These are phyloP conservation scores for Melanerpes aurifrons DNA, from an alignment of 2,113 vertebrate species.

Conservation along the genomic window DNA sequence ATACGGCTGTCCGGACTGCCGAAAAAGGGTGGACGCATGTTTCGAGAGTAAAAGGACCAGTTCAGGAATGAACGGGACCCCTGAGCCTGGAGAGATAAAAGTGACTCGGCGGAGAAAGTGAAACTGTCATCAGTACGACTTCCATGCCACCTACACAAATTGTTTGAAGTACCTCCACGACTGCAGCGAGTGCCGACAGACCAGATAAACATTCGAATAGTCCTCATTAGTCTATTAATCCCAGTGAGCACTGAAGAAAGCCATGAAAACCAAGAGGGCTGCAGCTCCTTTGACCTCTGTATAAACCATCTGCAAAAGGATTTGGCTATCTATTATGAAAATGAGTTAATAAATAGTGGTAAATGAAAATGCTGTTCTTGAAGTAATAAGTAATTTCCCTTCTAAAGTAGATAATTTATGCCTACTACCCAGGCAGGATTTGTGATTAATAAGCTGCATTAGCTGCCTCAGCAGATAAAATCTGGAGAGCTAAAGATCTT, in stretches of 20 bases:
- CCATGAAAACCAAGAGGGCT: background rate
- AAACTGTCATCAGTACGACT: no score
- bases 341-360: background rate
- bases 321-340: background rate
- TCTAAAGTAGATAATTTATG: conserved; percentile 15
- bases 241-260: background rate
- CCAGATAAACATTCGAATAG: no score
- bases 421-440: background rate
- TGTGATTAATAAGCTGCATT: conserved; percentile 35
- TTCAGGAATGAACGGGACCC: no score
- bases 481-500: conserved; percentile 23
- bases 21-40: no score
- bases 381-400: background rate
- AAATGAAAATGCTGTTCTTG: background rate
- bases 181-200: no score
- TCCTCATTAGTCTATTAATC: no score
- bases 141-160: no score
- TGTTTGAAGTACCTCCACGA: no score
- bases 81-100: no score
- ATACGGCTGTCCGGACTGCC: no score
- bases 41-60: no score
- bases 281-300: background rate
- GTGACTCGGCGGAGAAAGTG: no score
- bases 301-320: background rate
- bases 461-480: conserved; percentile 38